phyloP scores from a whole-genome alignment of 1,140 invertebrate genomes.

The Micrasema longulum region DNA sequence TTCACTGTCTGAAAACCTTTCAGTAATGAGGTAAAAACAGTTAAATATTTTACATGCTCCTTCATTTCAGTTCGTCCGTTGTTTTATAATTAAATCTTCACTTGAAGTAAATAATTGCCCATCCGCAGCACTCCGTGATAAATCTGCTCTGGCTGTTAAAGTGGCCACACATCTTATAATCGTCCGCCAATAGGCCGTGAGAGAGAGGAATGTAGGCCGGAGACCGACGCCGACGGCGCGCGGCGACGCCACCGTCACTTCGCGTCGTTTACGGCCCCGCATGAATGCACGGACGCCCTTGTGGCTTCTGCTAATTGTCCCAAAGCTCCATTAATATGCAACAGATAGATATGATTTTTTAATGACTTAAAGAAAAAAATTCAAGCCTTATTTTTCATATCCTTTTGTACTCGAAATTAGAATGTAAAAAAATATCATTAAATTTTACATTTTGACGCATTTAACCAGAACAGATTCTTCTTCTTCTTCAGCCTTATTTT shows the following conservation, averaged over 20 bases:
- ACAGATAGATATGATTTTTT: no score
- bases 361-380: no score
- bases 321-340: conserved; percentile 4
- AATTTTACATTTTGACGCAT: no score
- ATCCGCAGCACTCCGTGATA: conserved; percentile 4
- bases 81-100: conserved; percentile 2
- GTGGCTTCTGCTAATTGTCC: conserved; percentile 48
- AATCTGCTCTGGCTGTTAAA: conserved; percentile 41
- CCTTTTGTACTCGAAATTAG: no score
- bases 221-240: neutral
- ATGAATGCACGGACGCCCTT: conserved; percentile 37
- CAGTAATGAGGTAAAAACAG: no score
- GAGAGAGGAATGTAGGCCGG: neutral
- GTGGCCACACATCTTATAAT: conserved; percentile 34
- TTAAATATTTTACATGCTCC: neutral
- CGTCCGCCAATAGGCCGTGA: conserved; percentile 40
- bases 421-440: no score
- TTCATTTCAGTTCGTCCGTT: conserved; percentile 27
- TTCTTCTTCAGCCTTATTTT: no score
- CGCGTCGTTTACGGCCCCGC: conserved; percentile 35
- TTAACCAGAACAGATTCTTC: no score
- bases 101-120: conserved; percentile 19
- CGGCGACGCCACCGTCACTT: conserved; percentile 15
- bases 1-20: no score
- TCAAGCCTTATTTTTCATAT: no score